These are phyloP conservation scores for Cryptus viduatorius DNA, from an alignment of 2,888 invertebrate genomes.

Conservation along the genomic window DNA sequence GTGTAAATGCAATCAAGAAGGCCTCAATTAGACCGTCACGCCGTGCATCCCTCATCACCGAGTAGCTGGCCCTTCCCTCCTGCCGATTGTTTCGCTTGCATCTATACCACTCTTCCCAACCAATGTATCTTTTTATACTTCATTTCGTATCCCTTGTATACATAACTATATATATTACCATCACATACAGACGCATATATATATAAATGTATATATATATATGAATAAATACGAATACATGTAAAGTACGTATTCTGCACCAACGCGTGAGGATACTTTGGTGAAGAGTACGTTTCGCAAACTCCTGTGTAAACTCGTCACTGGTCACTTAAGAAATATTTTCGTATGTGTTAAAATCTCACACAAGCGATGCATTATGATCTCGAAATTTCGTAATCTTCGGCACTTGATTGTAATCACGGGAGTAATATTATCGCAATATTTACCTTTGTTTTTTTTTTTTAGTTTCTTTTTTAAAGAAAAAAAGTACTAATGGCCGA, in stretches of 20 bases:
- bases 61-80: slow-evolving; percentile 71
- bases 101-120: slow-evolving; percentile 20
- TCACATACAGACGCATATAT: neutral
- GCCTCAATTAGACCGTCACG: slow-evolving; percentile 84
- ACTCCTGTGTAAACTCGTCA: slow-evolving; percentile 57
- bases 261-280: slow-evolving; percentile 27
- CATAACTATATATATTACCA: neutral
- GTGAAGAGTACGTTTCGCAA: slow-evolving; percentile 32
- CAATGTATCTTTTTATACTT: slow-evolving; percentile 48
- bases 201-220: neutral
- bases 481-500: too few relatives aligned
- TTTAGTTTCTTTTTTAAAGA: neutral
- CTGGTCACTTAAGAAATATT: slow-evolving; percentile 46
- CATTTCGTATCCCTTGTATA: slow-evolving; percentile 54
- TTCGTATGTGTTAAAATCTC: neutral
- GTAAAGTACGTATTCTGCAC: neutral
- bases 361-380: slow-evolving; percentile 32
- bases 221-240: slow-evolving; percentile 8
- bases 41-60: slow-evolving; percentile 82
- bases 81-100: slow-evolving; percentile 67
- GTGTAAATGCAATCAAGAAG: slow-evolving; percentile 84
- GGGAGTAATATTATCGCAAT: slow-evolving; percentile 31
- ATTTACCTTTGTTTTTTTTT: neutral
- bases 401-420: slow-evolving; percentile 59
- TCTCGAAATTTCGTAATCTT: slow-evolving; percentile 22